phyloP scores from a whole-genome alignment of 53 echinoderm and acorn worm species.

The Astropecten irregularis region DNA sequence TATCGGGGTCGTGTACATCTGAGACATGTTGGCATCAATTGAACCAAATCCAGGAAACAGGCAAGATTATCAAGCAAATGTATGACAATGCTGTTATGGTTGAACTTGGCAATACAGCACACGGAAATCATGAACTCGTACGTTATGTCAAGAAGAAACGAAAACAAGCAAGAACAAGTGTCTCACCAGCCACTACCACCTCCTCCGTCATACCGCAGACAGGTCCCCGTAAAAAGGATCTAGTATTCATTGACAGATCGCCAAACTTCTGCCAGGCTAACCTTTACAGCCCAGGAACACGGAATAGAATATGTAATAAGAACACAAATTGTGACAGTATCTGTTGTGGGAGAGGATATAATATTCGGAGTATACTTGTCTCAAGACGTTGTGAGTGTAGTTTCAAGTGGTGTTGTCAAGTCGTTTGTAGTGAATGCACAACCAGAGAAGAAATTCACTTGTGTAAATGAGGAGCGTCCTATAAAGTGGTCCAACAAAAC shows the following conservation, averaged over 20 bases:
- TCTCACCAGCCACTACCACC: neutral
- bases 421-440: slow-evolving; percentile 80
- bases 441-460: slow-evolving; percentile 72
- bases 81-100: slow-evolving; percentile 79
- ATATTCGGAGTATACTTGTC: slow-evolving; percentile 75
- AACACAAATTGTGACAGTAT: slow-evolving; percentile 80
- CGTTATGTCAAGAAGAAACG: slow-evolving; percentile 42
- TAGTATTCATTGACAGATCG: slow-evolving; percentile 80
- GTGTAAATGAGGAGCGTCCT: too few relatives aligned
- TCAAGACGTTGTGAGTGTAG: slow-evolving; percentile 77
- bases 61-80: slow-evolving; percentile 74
- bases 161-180: slow-evolving; percentile 1
- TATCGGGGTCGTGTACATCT: slow-evolving; percentile 88
- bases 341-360: slow-evolving; percentile 97
- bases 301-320: slow-evolving; percentile 77
- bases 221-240: slow-evolving; percentile 56
- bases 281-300: slow-evolving; percentile 75
- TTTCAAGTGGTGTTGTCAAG: slow-evolving; percentile 92
- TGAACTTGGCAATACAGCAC: slow-evolving; percentile 70
- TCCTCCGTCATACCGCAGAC: neutral
- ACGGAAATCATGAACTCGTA: slow-evolving; percentile 62
- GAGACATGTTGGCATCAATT: slow-evolving; percentile 96
- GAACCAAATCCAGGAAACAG: slow-evolving; percentile 73
- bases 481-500: too few relatives aligned
- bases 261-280: slow-evolving; percentile 85